Evolutionary conservation across 2,113 vertebrate species (phyloP).

Genomic region (Holacanthus passer): DNA sequence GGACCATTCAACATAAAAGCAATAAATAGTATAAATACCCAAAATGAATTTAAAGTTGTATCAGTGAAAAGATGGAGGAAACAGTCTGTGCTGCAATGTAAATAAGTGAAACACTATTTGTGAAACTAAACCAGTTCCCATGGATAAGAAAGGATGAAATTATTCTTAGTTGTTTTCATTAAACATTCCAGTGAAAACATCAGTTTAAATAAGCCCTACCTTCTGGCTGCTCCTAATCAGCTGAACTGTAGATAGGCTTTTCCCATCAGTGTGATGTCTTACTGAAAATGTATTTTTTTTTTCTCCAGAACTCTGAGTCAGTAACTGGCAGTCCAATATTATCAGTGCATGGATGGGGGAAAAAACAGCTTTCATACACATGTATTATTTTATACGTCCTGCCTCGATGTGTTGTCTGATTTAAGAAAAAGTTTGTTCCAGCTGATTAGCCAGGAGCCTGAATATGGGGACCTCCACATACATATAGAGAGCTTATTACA

Average conservation of each 20-base stretch:
- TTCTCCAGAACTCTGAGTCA: neutral
- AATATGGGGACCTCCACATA: neutral
- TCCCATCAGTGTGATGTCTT: neutral
- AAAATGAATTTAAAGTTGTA: neutral
- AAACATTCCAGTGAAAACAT: neutral
- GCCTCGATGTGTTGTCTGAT: neutral
- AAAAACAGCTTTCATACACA: neutral
- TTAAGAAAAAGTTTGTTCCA: too few relatives aligned
- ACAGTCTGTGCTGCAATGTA: neutral
- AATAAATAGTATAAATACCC: neutral
- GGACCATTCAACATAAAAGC: neutral
- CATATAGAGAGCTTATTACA: neutral
- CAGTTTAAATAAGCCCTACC: neutral
- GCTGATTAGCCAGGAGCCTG: too few relatives aligned
- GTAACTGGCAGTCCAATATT: neutral
- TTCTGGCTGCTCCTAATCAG: neutral
- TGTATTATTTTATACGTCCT: neutral
- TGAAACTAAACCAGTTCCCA: neutral
- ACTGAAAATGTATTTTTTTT: neutral
- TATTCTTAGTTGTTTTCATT: neutral
- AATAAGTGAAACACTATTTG: neutral
- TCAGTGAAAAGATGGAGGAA: neutral
- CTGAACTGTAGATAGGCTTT: neutral
- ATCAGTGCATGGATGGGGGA: neutral
- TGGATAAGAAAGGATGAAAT: neutral